Evolutionary conservation across 2,113 vertebrate genomes (phyloP).

Genomic region (Clarias batrachus): DNA sequence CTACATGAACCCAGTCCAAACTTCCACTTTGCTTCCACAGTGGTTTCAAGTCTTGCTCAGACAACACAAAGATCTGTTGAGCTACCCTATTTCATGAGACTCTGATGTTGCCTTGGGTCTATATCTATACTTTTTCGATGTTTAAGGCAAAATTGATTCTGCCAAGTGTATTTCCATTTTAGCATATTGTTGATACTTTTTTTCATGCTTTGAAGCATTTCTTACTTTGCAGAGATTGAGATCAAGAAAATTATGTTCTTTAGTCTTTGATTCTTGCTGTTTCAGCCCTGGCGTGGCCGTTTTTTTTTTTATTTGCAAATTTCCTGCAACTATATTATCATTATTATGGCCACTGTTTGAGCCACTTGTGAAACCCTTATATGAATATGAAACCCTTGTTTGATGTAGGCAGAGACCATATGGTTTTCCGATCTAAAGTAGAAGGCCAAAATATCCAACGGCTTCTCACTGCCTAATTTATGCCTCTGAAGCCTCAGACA

Average conservation of each 20-base stretch:
- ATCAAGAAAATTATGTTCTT: not conserved
- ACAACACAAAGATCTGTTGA: constrained; percentile 31
- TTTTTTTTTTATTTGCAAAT: not conserved
- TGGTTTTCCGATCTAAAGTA: constrained; percentile 68
- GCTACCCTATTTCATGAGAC: constrained; percentile 10
- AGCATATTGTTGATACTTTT: constrained; percentile 30
- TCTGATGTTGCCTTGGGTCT: not conserved
- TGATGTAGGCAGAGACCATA: constrained; percentile 65
- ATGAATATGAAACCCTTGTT: constrained; percentile 70
- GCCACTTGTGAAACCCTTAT: constrained; percentile 67
- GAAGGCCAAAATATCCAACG: constrained; percentile 66
- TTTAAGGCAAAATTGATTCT: constrained; percentile 13
- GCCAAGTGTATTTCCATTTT: not conserved
- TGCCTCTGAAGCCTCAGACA: constrained; percentile 52
- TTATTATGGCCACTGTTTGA: constrained; percentile 64
- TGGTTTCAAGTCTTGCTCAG: constrained; percentile 45
- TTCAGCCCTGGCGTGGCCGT: constrained; percentile 36
- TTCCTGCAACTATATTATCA: constrained; percentile 55
- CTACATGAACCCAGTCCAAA: constrained; percentile 60
- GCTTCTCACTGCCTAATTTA: constrained; percentile 65
- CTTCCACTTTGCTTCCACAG: constrained; percentile 45
- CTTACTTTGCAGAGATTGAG: not conserved
- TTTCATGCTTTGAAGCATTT: not conserved
- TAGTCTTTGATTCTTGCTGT: constrained; percentile 30
- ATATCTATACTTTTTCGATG: not conserved